phyloP scores from a whole-genome alignment of 1,140 invertebrate genomes.

The Battus philenor region DNA sequence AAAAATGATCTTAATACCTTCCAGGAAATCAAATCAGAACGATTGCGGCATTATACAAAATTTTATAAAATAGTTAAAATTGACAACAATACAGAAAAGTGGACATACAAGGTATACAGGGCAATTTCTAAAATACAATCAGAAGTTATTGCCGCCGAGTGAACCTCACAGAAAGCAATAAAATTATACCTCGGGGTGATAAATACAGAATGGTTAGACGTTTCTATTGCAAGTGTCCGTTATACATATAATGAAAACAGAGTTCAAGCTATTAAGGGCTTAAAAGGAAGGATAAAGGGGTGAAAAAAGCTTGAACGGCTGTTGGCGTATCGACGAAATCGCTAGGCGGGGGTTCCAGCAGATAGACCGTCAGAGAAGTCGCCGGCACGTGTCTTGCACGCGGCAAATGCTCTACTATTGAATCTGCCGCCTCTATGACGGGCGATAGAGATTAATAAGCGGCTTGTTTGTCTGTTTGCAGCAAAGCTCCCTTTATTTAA shows the following conservation, averaged over 20 bases:
- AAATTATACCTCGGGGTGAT: conserved; percentile 22
- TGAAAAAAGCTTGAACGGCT: conserved; percentile 15
- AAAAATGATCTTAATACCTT: too few relatives aligned
- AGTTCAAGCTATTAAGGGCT: conserved; percentile 9
- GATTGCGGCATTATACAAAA: too few relatives aligned
- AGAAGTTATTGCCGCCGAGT: conserved; percentile 1
- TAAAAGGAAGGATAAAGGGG: conserved; percentile 13
- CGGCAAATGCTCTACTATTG: conserved; percentile 16
- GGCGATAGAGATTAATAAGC: conserved; percentile 21
- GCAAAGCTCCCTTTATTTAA: conserved; percentile 25
- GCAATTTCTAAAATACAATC: not conserved
- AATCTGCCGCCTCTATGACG: conserved; percentile 17
- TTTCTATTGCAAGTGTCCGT: conserved; percentile 15
- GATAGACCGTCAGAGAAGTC: conserved; percentile 6
- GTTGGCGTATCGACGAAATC: not conserved
- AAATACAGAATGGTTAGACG: conserved; percentile 26
- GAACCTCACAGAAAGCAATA: conserved; percentile 4
- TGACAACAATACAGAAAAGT: not conserved
- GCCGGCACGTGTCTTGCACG: conserved; percentile 19
- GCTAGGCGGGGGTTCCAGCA: conserved; percentile 1
- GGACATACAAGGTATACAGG: not conserved
- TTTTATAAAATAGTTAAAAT: too few relatives aligned
- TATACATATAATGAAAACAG: conserved; percentile 9
- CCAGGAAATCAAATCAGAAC: too few relatives aligned
- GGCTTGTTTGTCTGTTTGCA: conserved; percentile 21